Conservation (phyloP, 2,888 invertebrate genomes). For the Allacma fusca region DNA sequence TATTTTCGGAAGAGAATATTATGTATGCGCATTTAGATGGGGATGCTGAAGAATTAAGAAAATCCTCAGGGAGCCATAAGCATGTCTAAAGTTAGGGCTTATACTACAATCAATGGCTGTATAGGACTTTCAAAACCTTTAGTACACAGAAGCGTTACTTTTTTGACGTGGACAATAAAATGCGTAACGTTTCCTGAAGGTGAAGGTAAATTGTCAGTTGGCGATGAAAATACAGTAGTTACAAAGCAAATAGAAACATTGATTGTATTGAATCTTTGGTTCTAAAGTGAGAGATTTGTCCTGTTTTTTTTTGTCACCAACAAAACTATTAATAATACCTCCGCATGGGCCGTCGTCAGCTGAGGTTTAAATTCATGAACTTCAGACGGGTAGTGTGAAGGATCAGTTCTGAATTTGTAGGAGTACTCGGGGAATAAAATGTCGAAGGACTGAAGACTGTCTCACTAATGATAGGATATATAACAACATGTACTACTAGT, state of each 20-base stretch:
- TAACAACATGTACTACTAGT: too few species aligned
- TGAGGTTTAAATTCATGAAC: not conserved
- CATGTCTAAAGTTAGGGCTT: too few species aligned
- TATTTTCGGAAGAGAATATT: too few species aligned
- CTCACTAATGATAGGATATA: too few species aligned
- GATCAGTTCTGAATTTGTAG: not conserved
- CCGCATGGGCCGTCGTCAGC: not conserved
- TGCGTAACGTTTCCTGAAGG: not conserved
- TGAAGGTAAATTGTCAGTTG: slow-evolving; percentile 14
- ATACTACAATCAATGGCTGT: not conserved
- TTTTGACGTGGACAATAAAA: too few species aligned
- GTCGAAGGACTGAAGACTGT: not conserved
- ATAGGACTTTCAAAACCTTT: too few species aligned
- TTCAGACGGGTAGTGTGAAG: not conserved
- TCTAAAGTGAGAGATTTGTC: not conserved
- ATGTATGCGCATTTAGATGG: too few species aligned
- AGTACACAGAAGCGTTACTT: too few species aligned
- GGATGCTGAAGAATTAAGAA: too few species aligned
- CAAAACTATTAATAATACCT: not conserved
- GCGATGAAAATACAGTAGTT: not conserved
- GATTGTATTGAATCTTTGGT: not conserved
- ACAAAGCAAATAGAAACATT: not conserved
- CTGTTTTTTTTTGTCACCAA: not conserved
- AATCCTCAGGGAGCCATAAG: too few species aligned
- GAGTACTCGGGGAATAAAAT: not conserved